Evolutionary conservation across 2,797 vertebrate genomes (phyloP), one percentile per base, ranked within the genome.

Genomic region (Tragopan temminckii): DNA sequence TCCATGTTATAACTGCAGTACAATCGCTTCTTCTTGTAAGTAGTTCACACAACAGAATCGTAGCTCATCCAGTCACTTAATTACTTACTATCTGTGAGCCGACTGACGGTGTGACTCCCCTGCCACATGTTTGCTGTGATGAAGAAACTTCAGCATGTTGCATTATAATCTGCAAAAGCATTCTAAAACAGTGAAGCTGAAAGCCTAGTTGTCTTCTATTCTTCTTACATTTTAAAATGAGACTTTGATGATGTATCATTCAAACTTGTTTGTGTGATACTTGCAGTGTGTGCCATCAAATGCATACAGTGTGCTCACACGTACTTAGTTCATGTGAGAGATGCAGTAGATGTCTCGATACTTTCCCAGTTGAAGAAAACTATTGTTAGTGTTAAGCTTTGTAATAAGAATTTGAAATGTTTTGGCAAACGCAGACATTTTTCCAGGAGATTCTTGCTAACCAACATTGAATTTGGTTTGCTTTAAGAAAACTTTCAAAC

Each of bases 221-320:
- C 71, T 89, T 61, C 58, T 52, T 59, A 0, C 21, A 21, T 63
- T 80, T 82, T 81, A 15, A 86, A 59, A 84, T 5, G 29, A 33
- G 72, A 24, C 36, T 36, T 81, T 15, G 50, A 48, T 66, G 31
- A 69, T 78, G 11, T 36, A 12, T 80, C 35, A 71, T 69, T 72
- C 25, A 75, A 1, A 52, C 50, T 52, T 46, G 25, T 67, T 42
- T 58, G 23, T 74, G 46, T 76, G 69, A 24, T 64, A 9, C 29
- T 58, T n/a, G 64, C 29, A 64, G 45, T 0, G 0, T 21, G 45
- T 74, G 11, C 36, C 27, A 5, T 27, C 1, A 0, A 58, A 18
- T 53, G 20, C 57, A 78, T 59, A 50, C 55, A 45, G 0, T 0
- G 5, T 58, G 12, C 42, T 89, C 68, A 2, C 17, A 0, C 23